phyloP scores from a whole-genome alignment of 2,113 vertebrate species.

The Rhinoptilus africanus region DNA sequence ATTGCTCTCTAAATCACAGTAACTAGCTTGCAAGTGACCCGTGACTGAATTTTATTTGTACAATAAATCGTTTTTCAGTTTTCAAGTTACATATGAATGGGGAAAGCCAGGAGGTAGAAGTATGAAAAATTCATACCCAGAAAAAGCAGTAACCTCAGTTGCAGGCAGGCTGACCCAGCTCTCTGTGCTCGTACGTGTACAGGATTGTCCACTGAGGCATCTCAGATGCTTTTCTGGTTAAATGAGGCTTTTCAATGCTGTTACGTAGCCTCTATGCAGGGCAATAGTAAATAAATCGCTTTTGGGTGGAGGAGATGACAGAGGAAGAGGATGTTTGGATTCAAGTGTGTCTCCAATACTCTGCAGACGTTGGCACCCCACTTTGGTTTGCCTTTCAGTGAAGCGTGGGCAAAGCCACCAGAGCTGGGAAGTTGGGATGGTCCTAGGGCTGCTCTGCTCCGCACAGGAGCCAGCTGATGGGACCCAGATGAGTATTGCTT shows the following conservation, averaged over 20 bases:
- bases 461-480: background rate
- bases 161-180: background rate
- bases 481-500: background rate
- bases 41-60: background rate
- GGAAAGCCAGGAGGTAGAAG: background rate
- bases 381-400: background rate
- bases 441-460: background rate
- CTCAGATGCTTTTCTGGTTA: background rate
- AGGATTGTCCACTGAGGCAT: background rate
- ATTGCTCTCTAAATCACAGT: slow-evolving; percentile 56
- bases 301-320: background rate
- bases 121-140: slow-evolving; percentile 3
- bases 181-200: rapidly evolving
- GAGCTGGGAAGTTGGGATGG: background rate
- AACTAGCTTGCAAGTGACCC: slow-evolving; percentile 31
- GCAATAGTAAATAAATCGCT: background rate
- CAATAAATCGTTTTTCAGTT: slow-evolving; percentile 1
- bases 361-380: background rate
- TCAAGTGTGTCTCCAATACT: background rate
- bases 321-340: background rate
- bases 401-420: background rate
- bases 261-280: background rate
- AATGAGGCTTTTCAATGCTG: background rate
- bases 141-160: background rate
- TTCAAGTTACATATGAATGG: background rate